These are phyloP conservation scores for Cricetomys ansorgei DNA, from an alignment of 2,113 vertebrate genomes.

Conservation along the genomic window DNA sequence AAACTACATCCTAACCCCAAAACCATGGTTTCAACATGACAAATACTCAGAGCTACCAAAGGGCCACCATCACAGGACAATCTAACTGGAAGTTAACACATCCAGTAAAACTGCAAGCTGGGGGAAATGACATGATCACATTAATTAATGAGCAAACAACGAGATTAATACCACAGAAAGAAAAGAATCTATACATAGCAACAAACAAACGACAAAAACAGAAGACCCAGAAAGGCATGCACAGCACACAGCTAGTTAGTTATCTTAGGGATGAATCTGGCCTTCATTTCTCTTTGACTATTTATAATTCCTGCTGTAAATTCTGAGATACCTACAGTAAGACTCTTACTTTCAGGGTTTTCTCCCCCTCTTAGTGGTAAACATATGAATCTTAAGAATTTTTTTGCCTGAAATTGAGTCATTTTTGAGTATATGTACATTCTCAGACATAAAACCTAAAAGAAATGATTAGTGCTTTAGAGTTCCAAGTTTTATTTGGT, in stretches of 20 bases:
- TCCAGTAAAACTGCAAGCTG: neutral
- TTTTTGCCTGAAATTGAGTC: neutral
- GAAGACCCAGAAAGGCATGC: neutral
- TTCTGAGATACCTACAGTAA: slow-evolving; percentile 20
- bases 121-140: neutral
- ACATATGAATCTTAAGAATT: neutral
- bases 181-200: neutral
- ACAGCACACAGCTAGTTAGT: neutral
- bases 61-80: neutral
- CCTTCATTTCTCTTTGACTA: neutral
- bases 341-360: neutral
- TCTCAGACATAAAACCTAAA: slow-evolving; percentile 15
- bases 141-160: neutral
- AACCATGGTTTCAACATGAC: neutral
- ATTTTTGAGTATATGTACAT: slow-evolving; percentile 19
- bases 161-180: neutral
- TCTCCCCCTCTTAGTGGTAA: neutral
- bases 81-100: neutral
- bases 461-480: neutral
- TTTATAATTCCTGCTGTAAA: neutral
- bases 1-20: neutral
- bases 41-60: neutral
- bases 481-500: neutral
- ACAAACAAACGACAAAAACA: neutral
- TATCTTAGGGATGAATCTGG: neutral